Conservation (phyloP, 1,140 invertebrate species). For the Augochlora pura region DNA sequence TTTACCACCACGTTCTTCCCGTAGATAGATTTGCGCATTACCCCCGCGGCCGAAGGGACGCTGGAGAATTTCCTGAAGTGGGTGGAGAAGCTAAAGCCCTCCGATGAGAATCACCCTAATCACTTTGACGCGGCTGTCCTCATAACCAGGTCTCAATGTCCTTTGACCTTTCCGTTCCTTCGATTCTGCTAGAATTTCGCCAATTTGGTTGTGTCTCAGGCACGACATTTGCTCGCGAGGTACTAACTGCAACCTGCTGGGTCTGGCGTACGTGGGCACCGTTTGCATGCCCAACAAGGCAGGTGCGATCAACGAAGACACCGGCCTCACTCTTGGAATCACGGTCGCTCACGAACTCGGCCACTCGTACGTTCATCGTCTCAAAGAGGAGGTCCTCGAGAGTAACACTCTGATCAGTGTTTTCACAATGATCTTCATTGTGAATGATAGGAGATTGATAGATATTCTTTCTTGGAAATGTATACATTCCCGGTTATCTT, state of each 20-base stretch:
- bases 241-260: slow-evolving; percentile 84
- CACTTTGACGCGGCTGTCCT: slow-evolving; percentile 89
- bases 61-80: slow-evolving; percentile 86
- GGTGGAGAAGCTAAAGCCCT: slow-evolving; percentile 85
- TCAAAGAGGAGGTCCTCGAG: too few relatives aligned
- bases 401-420: too few relatives aligned
- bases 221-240: slow-evolving; percentile 83
- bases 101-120: slow-evolving; percentile 84
- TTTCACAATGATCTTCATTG: too few relatives aligned
- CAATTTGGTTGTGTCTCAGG: slow-evolving; percentile 66
- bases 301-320: slow-evolving; percentile 86
- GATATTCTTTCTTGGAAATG: too few relatives aligned
- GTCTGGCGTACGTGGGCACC: slow-evolving; percentile 84
- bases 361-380: slow-evolving; percentile 82
- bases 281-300: slow-evolving; percentile 84
- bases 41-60: slow-evolving; percentile 83
- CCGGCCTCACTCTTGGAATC: slow-evolving; percentile 84
- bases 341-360: slow-evolving; percentile 88
- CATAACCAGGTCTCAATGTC: slow-evolving; percentile 83
- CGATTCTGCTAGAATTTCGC: too few relatives aligned
- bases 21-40: slow-evolving; percentile 80
- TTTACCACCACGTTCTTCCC: slow-evolving; percentile 20
- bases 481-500: too few relatives aligned
- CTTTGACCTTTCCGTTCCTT: too few relatives aligned
- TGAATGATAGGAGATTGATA: too few relatives aligned